Conservation (phyloP, 2,888 invertebrate genomes). For the Pammene aurita region DNA sequence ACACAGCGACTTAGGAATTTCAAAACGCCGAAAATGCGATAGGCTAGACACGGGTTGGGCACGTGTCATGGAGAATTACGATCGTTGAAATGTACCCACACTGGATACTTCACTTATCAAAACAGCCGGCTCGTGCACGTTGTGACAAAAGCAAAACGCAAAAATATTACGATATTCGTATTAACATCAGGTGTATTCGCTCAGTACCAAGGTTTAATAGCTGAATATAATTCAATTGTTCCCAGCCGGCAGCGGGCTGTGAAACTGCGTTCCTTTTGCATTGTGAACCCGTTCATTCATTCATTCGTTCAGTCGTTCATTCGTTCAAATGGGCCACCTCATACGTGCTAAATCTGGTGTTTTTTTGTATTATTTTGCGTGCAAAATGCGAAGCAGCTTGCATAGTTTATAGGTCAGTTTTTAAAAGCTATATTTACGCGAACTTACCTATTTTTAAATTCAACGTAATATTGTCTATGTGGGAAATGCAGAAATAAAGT, state of each 20-base stretch:
- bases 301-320: constrained; percentile 37
- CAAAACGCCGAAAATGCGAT: not conserved
- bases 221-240: constrained; percentile 72
- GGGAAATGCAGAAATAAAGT: no score
- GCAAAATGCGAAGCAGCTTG: constrained; percentile 11
- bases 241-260: constrained; percentile 63
- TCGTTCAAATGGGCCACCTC: constrained; percentile 38
- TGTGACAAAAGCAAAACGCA: constrained; percentile 5
- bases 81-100: constrained; percentile 3
- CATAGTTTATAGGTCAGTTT: constrained; percentile 28
- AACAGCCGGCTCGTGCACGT: not conserved
- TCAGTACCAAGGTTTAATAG: constrained; percentile 41
- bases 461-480: no score
- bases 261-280: constrained; percentile 69
- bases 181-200: constrained; percentile 38
- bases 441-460: no score
- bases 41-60: constrained; percentile 5
- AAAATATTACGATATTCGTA: constrained; percentile 22
- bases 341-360: constrained; percentile 39
- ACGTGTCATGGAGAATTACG: constrained; percentile 10
- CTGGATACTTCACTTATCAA: constrained; percentile 5
- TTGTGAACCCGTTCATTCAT: constrained; percentile 48
- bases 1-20: no score
- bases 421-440: not conserved
- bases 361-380: constrained; percentile 28